A percentile compares a stretch with the other conserved stretches of the same genome.
Evolutionary conservation across 2,113 vertebrate species (phyloP).

Genomic region (Paralichthys olivaceus): DNA sequence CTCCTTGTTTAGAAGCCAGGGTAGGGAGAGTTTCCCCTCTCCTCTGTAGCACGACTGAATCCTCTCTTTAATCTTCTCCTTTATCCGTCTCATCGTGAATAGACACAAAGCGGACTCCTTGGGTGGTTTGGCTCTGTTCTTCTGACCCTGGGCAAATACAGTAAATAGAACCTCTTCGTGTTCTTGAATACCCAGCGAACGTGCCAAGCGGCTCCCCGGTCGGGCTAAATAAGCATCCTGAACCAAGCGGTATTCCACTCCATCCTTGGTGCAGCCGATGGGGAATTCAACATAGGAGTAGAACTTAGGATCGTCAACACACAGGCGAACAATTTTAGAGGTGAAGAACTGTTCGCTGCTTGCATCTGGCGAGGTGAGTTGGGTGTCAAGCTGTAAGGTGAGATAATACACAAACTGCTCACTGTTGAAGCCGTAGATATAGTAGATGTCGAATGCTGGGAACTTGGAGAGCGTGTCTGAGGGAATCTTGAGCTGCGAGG

Average conservation of each 20-base stretch:
- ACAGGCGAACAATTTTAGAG: conserved; percentile 95
- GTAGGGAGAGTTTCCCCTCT: conserved; percentile 93
- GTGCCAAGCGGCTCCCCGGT: conserved; percentile 88
- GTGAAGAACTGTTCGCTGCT: conserved; percentile 96
- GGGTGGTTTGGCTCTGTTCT: conserved; percentile 95
- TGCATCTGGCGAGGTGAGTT: conserved; percentile 92
- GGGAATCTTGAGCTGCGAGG: conserved; percentile 96
- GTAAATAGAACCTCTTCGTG: conserved; percentile 94
- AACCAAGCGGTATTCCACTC: conserved; percentile 94
- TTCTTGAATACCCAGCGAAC: conserved; percentile 89
- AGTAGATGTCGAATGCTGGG: conserved; percentile 97
- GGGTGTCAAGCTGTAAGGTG: conserved; percentile 94
- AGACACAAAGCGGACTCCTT: conserved; percentile 95
- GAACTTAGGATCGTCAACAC: conserved; percentile 95
- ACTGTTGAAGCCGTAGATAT: conserved; percentile 95
- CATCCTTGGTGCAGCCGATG: conserved; percentile 92
- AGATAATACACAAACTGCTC: conserved; percentile 98
- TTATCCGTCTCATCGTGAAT: conserved; percentile 94
- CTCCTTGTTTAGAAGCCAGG: conserved; percentile 98
- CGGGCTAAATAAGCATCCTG: conserved; percentile 94
- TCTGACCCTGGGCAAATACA: conserved; percentile 96
- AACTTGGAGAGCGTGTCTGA: conserved; percentile 97
- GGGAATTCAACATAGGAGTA: conserved; percentile 98
- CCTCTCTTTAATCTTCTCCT: conserved; percentile 97
- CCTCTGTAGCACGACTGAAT: conserved; percentile 97